Evolutionary conservation across 2,797 vertebrate species (phyloP), one percentile per base, ranked within the genome.

Genomic region (Erpetoichthys calabaricus): DNA sequence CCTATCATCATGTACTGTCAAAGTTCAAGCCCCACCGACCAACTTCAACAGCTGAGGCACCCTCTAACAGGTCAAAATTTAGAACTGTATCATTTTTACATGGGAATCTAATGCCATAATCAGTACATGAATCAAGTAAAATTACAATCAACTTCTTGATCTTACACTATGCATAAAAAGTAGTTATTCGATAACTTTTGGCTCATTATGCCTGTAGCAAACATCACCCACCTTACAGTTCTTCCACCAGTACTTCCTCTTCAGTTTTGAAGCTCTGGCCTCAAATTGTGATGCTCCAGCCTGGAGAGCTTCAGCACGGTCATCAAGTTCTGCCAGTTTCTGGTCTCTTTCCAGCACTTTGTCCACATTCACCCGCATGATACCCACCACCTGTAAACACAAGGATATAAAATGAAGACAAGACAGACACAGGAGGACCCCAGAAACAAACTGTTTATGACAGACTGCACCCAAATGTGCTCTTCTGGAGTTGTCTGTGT

Each of bases 201-300:
- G 47, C 47, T 3, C 47, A 49, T 6, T 7, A 7, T 6, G 3
- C 47, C 7, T 49, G 47, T 49, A 7, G 49, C 47, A 5, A 49
- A 49, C 53, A 55, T 42, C 43, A 3, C 47, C 68, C 68, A 86
- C 85, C 82, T 87, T 87, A 58, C 82, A 84, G 63, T 87, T 87
- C 63, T 87, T 87, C 85, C 85, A 87, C 85, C 85, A 87, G 0
- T 84, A 87, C 54, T 87, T 87, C 41, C 85, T 77, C 66, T 87
- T 87, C 61, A 87, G 60, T 65, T 86, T 87, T 66, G 84, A 82
- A 0, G 85, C 84, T 0, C 80, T 88, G 0, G 83, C 86, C 64
- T 88, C 85, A 60, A 87, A 87, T 42, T 87, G 83, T 49, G 85
- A 85, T 0, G 85, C 85, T 5, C 85, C 85, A 0, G 84, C 84